Evolutionary conservation across 2,113 vertebrate species (phyloP), one percentile per base, ranked within the genome.

Genomic region (Neolamprologus falcicula): DNA sequence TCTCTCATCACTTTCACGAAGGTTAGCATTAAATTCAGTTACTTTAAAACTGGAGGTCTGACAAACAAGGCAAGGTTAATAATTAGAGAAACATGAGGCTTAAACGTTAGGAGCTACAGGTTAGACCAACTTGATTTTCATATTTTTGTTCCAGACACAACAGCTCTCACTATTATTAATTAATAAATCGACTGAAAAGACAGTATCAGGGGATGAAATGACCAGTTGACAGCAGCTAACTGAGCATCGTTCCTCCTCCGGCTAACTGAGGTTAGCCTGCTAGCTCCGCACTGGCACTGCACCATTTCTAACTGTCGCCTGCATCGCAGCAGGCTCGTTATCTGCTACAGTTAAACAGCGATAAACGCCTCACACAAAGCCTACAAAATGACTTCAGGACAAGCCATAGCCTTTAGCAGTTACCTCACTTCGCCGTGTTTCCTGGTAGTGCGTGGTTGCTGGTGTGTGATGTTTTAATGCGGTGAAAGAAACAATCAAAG

Each of bases 221-320:
- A 42, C 35, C 7, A 7, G 47, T 37, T 26, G 4, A 14, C 26
- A 16, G 53, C 52, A 66, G 55, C 81, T 40, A 68, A 42, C 42
- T 81, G 59, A 82, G 24, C 85, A 73, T 17, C 88, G 55, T 42
- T 37, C 47, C 54, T 89, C 80, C 66, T 68, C 33, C 55, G 9
- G 87, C 91, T 93, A 93, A 71, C 42, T 59, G 33, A 86, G 83
- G 93, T 89, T 83, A 80, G 73, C 76, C 11, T 53, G 85, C 33
- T 92, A 94, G 86, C 90, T 92, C 79, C 45, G 91, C 92, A 87
- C 91, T 84, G 89, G 19, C 91, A 88, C 91, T 93, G 94, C 95
- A 94, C 88, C 94, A 92, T 91, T 94, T 94, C 87, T 3, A 66
- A 85, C 66, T 37, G 11, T 42, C 28, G 24, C 73, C 82, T 28